Evolutionary conservation across 1,140 invertebrate genomes (phyloP).

Genomic region (Aphis gossypii): DNA sequence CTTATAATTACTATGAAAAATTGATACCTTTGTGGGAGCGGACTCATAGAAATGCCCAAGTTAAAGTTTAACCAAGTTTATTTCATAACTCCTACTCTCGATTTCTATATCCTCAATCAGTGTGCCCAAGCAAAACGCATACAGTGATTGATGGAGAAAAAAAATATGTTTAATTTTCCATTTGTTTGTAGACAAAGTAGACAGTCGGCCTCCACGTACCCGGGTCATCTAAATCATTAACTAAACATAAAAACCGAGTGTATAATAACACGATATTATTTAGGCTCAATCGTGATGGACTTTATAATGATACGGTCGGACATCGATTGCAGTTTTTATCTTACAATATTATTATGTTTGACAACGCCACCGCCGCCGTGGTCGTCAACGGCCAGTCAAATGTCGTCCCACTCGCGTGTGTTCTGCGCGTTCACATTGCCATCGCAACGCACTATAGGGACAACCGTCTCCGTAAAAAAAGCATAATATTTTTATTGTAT

Average conservation of each 20-base stretch:
- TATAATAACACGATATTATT: neutral
- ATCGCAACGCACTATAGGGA: neutral
- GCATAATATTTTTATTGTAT: neutral
- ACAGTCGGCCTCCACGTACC: neutral
- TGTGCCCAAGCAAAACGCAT: slow-evolving; percentile 37
- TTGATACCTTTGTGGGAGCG: neutral
- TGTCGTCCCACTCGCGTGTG: neutral
- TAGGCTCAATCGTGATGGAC: neutral
- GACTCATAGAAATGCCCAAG: neutral
- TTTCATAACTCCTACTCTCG: neutral
- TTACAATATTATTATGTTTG: neutral
- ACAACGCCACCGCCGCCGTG: neutral
- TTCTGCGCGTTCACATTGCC: neutral
- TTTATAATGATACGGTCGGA: neutral
- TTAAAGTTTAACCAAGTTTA: neutral
- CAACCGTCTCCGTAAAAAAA: neutral
- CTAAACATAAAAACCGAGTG: too few relatives aligned
- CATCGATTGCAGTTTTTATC: neutral
- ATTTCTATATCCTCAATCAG: neutral
- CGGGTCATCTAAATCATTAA: neutral
- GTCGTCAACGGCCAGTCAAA: neutral
- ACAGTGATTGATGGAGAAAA: slow-evolving; percentile 20
- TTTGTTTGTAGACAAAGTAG: neutral
- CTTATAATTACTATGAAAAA: neutral
- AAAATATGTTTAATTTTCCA: neutral